These are phyloP conservation scores for Tipula confusa DNA, from an alignment of 2,888 invertebrate species.

Conservation along the genomic window DNA sequence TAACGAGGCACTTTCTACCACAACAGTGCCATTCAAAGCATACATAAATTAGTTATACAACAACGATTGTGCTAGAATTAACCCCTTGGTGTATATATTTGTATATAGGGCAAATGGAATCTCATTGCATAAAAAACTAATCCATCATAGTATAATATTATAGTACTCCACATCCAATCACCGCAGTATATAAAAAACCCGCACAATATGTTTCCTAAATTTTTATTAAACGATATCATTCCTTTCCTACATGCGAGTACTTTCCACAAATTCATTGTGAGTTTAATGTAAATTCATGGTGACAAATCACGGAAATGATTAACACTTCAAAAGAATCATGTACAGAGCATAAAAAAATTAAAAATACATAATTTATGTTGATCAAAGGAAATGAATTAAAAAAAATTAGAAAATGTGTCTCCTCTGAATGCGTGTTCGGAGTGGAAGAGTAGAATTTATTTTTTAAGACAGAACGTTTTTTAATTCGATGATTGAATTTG, in stretches of 20 bases:
- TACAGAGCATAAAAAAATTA: background rate
- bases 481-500: background rate
- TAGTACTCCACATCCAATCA: background rate
- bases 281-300: background rate
- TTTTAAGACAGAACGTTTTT: background rate
- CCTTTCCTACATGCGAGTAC: background rate
- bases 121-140: background rate
- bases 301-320: slow-evolving; percentile 25
- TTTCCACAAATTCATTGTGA: too few species aligned
- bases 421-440: background rate
- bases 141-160: background rate
- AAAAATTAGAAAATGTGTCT: background rate
- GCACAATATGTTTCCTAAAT: background rate
- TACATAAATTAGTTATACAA: background rate
- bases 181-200: background rate
- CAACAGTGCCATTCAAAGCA: background rate
- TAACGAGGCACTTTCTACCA: too few species aligned
- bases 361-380: slow-evolving; percentile 25
- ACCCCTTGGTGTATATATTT: background rate
- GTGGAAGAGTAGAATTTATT: too few species aligned
- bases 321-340: slow-evolving; percentile 15
- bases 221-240: background rate
- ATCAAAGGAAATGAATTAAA: slow-evolving; percentile 25
- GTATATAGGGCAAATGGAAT: background rate
- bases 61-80: background rate